phyloP scores from a whole-genome alignment of 2,797 vertebrate genomes.

The Mormyrus proboscirostris region DNA sequence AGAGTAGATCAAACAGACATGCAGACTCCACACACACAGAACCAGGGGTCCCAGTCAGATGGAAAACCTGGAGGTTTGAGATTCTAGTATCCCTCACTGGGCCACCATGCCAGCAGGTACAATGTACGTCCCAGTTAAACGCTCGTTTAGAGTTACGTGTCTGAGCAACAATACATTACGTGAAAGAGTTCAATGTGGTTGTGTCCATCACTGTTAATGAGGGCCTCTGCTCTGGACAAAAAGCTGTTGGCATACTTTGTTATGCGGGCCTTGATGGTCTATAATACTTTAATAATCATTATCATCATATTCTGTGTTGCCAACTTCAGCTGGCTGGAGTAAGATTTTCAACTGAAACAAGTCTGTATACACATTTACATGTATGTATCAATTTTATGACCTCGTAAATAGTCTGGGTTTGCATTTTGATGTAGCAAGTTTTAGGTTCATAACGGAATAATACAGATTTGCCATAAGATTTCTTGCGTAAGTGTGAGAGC shows the following conservation, averaged over 20 bases:
- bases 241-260: background rate
- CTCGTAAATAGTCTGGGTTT: background rate
- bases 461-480: background rate
- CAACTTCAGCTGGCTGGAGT: background rate
- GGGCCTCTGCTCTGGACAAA: background rate
- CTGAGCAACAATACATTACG: background rate
- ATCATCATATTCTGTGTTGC: background rate
- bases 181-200: background rate
- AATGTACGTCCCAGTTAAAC: background rate
- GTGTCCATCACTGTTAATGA: background rate
- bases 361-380: background rate
- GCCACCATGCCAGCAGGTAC: background rate
- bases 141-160: background rate
- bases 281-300: background rate
- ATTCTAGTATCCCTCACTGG: background rate
- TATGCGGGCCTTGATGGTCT: background rate
- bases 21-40: background rate
- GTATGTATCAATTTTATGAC: background rate
- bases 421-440: background rate
- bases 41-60: background rate
- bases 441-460: background rate
- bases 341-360: background rate
- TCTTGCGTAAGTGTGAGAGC: background rate
- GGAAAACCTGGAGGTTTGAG: background rate
- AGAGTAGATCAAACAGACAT: background rate